Percentiles rank a stretch among this genome's conserved stretches.
Evolutionary conservation across 1,140 invertebrate genomes (phyloP).

Genomic region (Hypothenemus hampei): DNA sequence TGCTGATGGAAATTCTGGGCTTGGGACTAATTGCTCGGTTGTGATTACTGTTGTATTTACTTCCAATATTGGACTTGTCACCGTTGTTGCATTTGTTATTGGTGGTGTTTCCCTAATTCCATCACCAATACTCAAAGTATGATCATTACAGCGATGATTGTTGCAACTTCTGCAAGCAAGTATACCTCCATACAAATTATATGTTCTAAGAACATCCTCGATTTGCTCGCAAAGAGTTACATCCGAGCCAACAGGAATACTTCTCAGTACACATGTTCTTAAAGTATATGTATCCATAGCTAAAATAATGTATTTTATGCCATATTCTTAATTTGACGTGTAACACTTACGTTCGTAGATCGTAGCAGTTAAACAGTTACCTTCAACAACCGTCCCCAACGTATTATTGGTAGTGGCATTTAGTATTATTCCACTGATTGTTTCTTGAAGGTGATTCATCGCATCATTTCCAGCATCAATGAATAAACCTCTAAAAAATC

Average conservation of each 20-base stretch:
- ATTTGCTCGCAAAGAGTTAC: neutral
- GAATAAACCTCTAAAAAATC: neutral
- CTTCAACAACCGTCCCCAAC: neutral
- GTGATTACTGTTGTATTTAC: too few relatives aligned
- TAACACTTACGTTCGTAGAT: neutral
- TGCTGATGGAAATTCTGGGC: too few relatives aligned
- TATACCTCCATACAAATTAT: neutral
- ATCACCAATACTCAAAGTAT: neutral
- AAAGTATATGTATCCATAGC: neutral
- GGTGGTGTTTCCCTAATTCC: too few relatives aligned
- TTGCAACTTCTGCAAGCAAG: neutral
- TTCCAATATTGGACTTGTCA: too few relatives aligned
- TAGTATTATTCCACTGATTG: neutral
- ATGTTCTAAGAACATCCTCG: neutral
- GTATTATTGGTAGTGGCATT: neutral
- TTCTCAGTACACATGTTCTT: neutral
- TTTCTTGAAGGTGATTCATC: neutral
- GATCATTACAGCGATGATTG: neutral
- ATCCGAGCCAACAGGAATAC: neutral
- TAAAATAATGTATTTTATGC: neutral
- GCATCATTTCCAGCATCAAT: neutral
- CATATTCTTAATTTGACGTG: neutral
- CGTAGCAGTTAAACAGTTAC: neutral
- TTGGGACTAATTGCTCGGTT: too few relatives aligned
- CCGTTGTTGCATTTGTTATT: too few relatives aligned